Evolutionary conservation across 2,797 vertebrate species (phyloP), one percentile per base, ranked within the genome.

Genomic region (Melanotaenia parkinsoni): DNA sequence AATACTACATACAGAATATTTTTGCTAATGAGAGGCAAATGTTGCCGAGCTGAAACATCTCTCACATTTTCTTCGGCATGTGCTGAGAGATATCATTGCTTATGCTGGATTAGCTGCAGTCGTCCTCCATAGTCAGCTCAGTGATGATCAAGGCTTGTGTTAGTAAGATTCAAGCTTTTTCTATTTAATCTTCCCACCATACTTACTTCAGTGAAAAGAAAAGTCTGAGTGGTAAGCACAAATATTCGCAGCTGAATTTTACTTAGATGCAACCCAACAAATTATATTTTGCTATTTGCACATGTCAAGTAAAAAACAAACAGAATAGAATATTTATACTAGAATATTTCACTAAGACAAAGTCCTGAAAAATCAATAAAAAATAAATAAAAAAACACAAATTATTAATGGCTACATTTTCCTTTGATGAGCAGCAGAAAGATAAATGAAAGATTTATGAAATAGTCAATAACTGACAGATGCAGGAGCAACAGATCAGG

Each of bases 161-260:
- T 54, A 26, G 30, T 57, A 63, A 45, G 2, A 11, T 62, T 35
- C 61, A 40, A 47, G 43, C 66, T 68, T 67, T 37, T 2, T 1
- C 26, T 24, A 0, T 35, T 66, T 50, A 32, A 7, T 24, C 35
- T 33, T 62, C 59, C 68, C 51, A 67, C 60, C 33, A 35, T 8
- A 16, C 11, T 18, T 8, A 16, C 11, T 18, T 6, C 40, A 16
- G 6, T 2, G 32, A 5, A 33, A 16, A 35, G 30, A 71, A 57
- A 47, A 57, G n/a, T 28, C 20, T 47, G 8, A 33, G 45, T 22
- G 47, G 7, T 26, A 10, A 22, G 9, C 4, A 26, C 4, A 47
- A 37, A 10, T 32, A 20, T 67, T 18, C 43, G 58, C 32, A 53
- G 10, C 14, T 35, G 6, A 24, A 26, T 57, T 16, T 1, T 12